Percentiles rank a stretch among this genome's conserved stretches.
Evolutionary conservation across 2,888 invertebrate species (phyloP).

Genomic region (Dioctria linearis): DNA sequence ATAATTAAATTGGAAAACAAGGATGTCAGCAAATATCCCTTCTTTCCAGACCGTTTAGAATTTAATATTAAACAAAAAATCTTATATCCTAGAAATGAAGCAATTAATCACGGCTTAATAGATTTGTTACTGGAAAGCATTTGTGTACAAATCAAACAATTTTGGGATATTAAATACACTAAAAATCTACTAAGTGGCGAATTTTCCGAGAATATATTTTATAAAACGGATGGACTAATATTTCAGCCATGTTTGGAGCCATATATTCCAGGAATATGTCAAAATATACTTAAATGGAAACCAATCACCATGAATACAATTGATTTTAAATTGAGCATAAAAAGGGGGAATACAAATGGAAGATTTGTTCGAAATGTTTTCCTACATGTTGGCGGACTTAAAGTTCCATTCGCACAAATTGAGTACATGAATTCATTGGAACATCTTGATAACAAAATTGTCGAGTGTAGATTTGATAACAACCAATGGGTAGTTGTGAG

Average conservation of each 20-base stretch:
- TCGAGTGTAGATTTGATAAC: conserved; percentile 92
- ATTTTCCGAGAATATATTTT: conserved; percentile 87
- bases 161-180: conserved; percentile 87
- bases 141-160: conserved; percentile 90
- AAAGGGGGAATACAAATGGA: conserved; percentile 81
- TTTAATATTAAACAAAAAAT: conserved; percentile 82
- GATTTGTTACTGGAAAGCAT: conserved; percentile 88
- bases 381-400: conserved; percentile 84
- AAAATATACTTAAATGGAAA: conserved; percentile 98
- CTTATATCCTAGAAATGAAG: conserved; percentile 79
- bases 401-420: conserved; percentile 80
- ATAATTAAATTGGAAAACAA: conserved; percentile 87
- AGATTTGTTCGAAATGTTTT: conserved; percentile 77
- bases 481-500: conserved; percentile 94
- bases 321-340: conserved; percentile 92
- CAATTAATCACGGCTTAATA: conserved; percentile 84
- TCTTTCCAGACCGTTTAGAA: conserved; percentile 81
- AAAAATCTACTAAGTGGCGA: conserved; percentile 83
- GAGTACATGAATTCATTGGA: conserved; percentile 85
- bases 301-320: conserved; percentile 94
- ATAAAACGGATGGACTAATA: conserved; percentile 98
- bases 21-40: conserved; percentile 83
- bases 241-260: conserved; percentile 92
- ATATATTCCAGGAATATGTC: conserved; percentile 87
- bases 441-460: conserved; percentile 91